Evolutionary conservation across 2,797 vertebrate genomes (phyloP), one percentile per base, ranked within the genome.

Genomic region (Pelochelys cantorii): DNA sequence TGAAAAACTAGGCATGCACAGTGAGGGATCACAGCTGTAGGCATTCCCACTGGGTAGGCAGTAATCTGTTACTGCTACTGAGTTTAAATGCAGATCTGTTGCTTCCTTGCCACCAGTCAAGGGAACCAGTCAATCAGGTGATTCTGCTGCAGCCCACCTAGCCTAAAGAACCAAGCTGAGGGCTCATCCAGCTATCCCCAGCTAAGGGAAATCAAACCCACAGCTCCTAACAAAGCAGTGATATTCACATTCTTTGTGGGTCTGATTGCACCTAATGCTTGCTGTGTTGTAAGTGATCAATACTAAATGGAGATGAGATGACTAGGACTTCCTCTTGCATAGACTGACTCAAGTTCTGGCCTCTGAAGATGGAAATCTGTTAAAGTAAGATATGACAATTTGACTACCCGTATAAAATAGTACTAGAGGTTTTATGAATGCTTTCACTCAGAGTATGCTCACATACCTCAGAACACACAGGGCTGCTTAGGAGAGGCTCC

Each of bases 401-500:
- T 96, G 95, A 95, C 95, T 94, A 2, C 10, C 95, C 80, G 84
- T 92, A 88, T 96, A 88, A 95, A 94, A 78, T 75, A 86, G 82
- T 78, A 91, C 94, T 87, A 89, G 84, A 96, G 85, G 90, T 87
- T 48, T 48, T 95, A 89, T 29, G n/a, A 83, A 79, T 79, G 56
- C 27, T 91, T 93, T 95, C 86, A 79, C 54, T 91, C 93, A 57
- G 92, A 94, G 91, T 74, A 68, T 91, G 95, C 85, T 92, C 82
- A 81, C 81, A 62, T 97, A 95, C 84, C 90, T 95, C 85, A 79
- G 85, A 95, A 92, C 92, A 97, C 89, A 96, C 94, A 94, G 74
- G 18, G 87, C 78, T 96, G 74, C 83, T 88, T 93, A 95, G 90
- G 75, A 91, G 62, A 86, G 91, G 80, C 92, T 84, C 90, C 65